Base-by-base conservation (phyloP, 2,888 invertebrate species). In the Helicoverpa assulta region DNA sequence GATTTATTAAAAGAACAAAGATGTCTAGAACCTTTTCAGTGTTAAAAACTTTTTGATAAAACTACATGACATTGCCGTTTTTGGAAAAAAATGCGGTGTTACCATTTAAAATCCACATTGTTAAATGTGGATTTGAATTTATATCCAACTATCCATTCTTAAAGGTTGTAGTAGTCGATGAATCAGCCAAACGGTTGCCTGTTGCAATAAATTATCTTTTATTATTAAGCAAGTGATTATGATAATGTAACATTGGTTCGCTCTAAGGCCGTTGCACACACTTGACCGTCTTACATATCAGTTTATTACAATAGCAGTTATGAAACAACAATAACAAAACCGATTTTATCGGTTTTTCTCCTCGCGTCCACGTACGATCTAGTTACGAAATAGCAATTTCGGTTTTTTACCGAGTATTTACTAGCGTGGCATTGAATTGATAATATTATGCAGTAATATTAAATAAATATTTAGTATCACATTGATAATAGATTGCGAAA, bases 301-400 rank as follows among this genome's bases (percentile, higher is more conserved):
- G 50, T 43, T 18, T 63, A 62, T 73, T 81, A 78, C 76, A 73
- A 73, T 63, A 73, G 40, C 21, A 6, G 26, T 83, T 78, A 70
- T 76, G 74, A 75, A 80, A 82, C 55, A 37, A 51, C 37, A 67
- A 61, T 65, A 70, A 72, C 26, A 66, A 29, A 76, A 74, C 53
- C 57, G 61, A 74, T 66, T 73, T 76, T 71, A 67, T 73, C 65
- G 70, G 52, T 72, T 78, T 84, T 84, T 81, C 76, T 78, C 58
- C 63, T 82, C 67, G 65, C 78, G 76, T 79, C 65, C 86, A 86
- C 89, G 88, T 85, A 86, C 88, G 88, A 73, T 88, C 87, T 75
- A 88, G 82, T 93, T 93, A 86, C 90, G 90, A 91, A 92, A 93
- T 85, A 54, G 60, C 83, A 89, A 90, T 92, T 90, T 89, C 85